phyloP scores from a whole-genome alignment of 2,113 vertebrate genomes.

The Callocephalon fimbriatum region DNA sequence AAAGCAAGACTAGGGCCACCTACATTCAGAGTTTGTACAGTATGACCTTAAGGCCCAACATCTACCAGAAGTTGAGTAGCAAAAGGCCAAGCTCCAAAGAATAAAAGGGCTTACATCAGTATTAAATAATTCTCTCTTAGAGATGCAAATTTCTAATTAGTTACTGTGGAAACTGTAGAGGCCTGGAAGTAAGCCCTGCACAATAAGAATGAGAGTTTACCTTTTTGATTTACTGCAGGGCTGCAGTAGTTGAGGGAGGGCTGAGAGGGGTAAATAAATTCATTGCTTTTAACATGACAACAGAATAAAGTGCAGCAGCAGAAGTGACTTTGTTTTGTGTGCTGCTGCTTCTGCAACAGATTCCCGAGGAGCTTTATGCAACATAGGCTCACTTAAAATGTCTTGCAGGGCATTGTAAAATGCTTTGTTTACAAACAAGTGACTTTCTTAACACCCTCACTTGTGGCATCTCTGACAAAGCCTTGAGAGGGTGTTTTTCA shows the following conservation, averaged over 20 bases:
- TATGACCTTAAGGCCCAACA: conserved; percentile 83
- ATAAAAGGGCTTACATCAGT: conserved; percentile 85
- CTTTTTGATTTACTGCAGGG: conserved; percentile 85
- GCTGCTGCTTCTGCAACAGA: conserved; percentile 50
- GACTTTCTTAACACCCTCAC: conserved; percentile 33
- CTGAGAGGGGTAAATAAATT: conserved; percentile 80
- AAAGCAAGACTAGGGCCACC: conserved; percentile 81
- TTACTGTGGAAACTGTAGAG: conserved; percentile 86
- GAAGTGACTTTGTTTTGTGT: conserved; percentile 77
- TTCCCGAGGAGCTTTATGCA: conserved; percentile 59
- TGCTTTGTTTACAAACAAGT: conserved; percentile 72
- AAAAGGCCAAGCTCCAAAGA: conserved; percentile 81
- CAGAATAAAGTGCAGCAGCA: conserved; percentile 77
- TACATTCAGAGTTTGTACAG: conserved; percentile 87
- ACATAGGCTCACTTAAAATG: conserved; percentile 50
- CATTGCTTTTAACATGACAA: conserved; percentile 82
- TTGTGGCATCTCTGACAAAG: conserved; percentile 26
- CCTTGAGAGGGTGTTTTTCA: not conserved
- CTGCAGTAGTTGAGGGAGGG: conserved; percentile 69
- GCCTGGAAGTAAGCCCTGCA: conserved; percentile 81
- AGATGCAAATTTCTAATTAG: conserved; percentile 88
- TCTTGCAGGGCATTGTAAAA: conserved; percentile 54
- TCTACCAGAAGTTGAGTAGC: conserved; percentile 83
- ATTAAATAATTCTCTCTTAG: conserved; percentile 87
- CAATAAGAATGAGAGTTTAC: conserved; percentile 85